A percentile compares a stretch with the other conserved stretches of the same genome.
Conservation (phyloP, 1,140 invertebrate species). For the Drosophila pachea region DNA sequence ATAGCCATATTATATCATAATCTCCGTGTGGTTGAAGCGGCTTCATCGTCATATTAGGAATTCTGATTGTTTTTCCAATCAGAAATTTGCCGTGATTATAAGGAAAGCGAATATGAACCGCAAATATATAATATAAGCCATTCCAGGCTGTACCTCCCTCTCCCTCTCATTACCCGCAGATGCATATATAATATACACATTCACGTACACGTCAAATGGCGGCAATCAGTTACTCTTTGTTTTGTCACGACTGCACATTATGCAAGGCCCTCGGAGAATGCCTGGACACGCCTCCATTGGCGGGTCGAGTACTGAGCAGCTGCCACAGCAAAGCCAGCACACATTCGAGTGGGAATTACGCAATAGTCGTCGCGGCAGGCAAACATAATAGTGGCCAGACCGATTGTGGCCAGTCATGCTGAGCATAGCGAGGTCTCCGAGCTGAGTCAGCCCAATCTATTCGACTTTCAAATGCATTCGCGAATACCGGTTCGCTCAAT, state of each 20-base stretch:
- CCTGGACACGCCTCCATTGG: background rate
- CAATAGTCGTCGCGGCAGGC: background rate
- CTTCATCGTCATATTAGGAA: too few species aligned
- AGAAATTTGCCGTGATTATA: too few species aligned
- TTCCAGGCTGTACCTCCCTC: too few species aligned
- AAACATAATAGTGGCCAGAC: background rate
- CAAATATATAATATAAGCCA: too few species aligned
- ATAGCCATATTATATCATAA: too few species aligned
- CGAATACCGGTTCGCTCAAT: constrained; percentile 17
- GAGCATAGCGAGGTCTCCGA: too few species aligned
- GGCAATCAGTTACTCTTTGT: constrained; percentile 1
- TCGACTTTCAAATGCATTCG: constrained; percentile 36
- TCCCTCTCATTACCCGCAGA: too few species aligned
- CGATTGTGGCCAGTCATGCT: constrained; percentile 17
- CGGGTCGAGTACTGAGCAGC: background rate
- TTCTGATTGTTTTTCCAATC: too few species aligned
- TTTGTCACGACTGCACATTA: constrained; percentile 11
- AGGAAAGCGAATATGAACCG: too few species aligned
- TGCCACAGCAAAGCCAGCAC: background rate
- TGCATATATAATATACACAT: background rate
- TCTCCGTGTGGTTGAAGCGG: too few species aligned
- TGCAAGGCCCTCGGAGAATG: constrained; percentile 5
- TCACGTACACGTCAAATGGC: background rate
- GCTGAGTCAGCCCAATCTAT: constrained; percentile 31
- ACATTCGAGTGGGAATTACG: background rate